Conservation (phyloP, 2,113 vertebrate species). For the Gobius niger region DNA sequence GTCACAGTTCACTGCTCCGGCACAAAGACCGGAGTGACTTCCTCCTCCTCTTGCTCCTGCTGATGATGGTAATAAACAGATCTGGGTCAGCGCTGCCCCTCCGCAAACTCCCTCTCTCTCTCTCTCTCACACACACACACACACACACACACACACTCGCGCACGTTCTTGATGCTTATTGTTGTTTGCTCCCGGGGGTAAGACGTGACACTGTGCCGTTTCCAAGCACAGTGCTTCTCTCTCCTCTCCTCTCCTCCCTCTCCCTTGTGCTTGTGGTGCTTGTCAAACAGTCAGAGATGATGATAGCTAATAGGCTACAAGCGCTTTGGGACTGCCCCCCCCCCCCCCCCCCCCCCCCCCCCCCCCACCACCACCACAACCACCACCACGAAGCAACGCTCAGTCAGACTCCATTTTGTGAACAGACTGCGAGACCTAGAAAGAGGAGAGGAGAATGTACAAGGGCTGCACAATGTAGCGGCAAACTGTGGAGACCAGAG, state of each 20-base stretch:
- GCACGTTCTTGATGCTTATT: slow-evolving; percentile 6
- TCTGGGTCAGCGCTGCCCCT: slow-evolving; percentile 71
- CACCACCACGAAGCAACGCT: slow-evolving; percentile 12
- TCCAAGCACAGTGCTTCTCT: slow-evolving; percentile 25
- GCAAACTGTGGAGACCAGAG: no score
- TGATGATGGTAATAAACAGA: slow-evolving; percentile 74
- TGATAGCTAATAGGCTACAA: slow-evolving; percentile 55
- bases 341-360: not conserved
- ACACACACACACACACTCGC: slow-evolving; percentile 18
- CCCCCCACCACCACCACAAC: no score
- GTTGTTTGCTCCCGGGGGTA: slow-evolving; percentile 41
- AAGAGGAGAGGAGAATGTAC: not conserved
- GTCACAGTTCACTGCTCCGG: slow-evolving; percentile 74
- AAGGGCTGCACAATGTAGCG: no score
- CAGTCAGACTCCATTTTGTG: slow-evolving; percentile 70
- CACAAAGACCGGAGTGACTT: slow-evolving; percentile 75
- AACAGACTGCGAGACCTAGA: slow-evolving; percentile 33
- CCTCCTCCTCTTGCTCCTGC: slow-evolving; percentile 36
- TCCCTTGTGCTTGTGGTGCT: slow-evolving; percentile 55
- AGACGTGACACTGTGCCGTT: slow-evolving; percentile 56
- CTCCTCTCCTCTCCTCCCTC: slow-evolving; percentile 15
- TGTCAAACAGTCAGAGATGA: slow-evolving; percentile 57
- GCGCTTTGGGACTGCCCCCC: slow-evolving; percentile 44
- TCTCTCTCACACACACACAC: slow-evolving; percentile 8
- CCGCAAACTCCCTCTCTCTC: slow-evolving; percentile 38